phyloP scores from a whole-genome alignment of 2,797 vertebrate species.

The Myotis findleyi region DNA sequence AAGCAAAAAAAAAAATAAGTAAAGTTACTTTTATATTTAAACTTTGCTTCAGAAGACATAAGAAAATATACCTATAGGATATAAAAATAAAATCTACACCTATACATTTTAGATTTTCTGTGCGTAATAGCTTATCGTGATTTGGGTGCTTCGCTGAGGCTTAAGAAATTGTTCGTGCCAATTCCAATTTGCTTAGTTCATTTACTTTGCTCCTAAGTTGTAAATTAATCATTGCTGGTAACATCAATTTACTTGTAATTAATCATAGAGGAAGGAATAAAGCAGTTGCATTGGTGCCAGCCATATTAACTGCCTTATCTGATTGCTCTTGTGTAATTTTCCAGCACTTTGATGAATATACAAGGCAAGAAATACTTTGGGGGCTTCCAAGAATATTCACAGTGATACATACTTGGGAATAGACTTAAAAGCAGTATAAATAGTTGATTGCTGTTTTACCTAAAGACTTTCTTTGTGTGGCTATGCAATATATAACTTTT shows the following conservation, averaged over 20 bases:
- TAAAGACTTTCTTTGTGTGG: background rate
- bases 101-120: constrained; percentile 63
- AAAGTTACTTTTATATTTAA: constrained; percentile 28
- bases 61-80: background rate
- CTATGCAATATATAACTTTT: background rate
- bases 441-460: constrained; percentile 56
- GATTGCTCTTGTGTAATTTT: constrained; percentile 87
- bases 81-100: constrained; percentile 11
- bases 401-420: constrained; percentile 60
- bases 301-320: constrained; percentile 85
- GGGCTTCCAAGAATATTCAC: constrained; percentile 54
- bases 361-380: constrained; percentile 75
- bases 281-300: constrained; percentile 84
- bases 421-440: constrained; percentile 46
- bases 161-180: constrained; percentile 84
- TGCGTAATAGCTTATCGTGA: constrained; percentile 62
- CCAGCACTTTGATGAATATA: constrained; percentile 81
- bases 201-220: constrained; percentile 87
- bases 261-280: constrained; percentile 87
- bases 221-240: constrained; percentile 90
- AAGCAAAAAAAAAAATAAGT: constrained; percentile 14
- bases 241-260: constrained; percentile 89
- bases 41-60: constrained; percentile 20
- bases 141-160: constrained; percentile 78
- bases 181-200: constrained; percentile 87